Evolutionary conservation across 2,113 vertebrate species (phyloP).

Genomic region (Pandion haliaetus): DNA sequence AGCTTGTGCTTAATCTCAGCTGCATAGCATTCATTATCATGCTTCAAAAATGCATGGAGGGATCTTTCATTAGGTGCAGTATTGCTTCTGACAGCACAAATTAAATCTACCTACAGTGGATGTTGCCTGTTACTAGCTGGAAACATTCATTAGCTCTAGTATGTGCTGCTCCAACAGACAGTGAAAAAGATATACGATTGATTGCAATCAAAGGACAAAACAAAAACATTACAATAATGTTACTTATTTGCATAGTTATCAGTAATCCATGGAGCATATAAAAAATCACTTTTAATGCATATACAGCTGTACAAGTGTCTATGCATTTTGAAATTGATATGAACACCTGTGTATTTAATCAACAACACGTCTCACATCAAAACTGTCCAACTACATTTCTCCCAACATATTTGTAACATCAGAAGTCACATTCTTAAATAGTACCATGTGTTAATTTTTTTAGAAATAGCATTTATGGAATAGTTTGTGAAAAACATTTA

Average conservation of each 20-base stretch:
- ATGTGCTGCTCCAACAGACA: neutral
- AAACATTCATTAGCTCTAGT: neutral
- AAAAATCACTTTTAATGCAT: neutral
- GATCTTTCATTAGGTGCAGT: neutral
- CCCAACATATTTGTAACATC: neutral
- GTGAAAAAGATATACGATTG: neutral
- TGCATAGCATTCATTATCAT: neutral
- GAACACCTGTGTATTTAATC: neutral
- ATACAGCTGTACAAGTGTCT: neutral
- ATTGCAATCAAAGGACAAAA: constrained; percentile 32
- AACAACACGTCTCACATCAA: neutral
- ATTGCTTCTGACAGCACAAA: neutral
- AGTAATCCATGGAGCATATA: neutral
- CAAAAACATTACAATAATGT: neutral
- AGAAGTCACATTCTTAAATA: neutral
- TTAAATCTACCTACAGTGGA: neutral
- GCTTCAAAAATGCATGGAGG: neutral
- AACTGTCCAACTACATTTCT: neutral
- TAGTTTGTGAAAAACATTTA: neutral
- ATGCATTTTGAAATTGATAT: neutral
- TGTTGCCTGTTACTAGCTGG: neutral
- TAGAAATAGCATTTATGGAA: neutral
- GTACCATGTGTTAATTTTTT: neutral
- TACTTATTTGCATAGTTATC: neutral
- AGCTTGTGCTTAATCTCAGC: neutral